Conservation (phyloP, 2,797 vertebrate species). For the Coranthus polyacanthus region DNA sequence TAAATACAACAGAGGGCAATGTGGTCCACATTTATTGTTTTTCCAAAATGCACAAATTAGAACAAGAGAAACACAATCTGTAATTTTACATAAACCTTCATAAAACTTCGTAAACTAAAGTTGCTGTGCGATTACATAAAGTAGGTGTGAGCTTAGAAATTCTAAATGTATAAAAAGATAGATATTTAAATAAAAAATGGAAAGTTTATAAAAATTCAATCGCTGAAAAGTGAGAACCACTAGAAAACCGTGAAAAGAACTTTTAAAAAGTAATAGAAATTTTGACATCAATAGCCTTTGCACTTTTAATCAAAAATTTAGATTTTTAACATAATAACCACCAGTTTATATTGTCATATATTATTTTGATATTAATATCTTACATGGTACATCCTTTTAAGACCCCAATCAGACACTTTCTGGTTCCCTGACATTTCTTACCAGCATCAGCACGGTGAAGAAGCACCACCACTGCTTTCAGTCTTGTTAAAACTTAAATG, state of each 20-base stretch:
- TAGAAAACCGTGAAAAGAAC: slow-evolving; percentile 70
- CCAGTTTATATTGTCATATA: slow-evolving; percentile 79
- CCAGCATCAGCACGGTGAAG: slow-evolving; percentile 26
- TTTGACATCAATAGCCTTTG: slow-evolving; percentile 73
- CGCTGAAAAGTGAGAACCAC: slow-evolving; percentile 76
- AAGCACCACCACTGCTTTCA: slow-evolving; percentile 37
- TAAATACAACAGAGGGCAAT: slow-evolving; percentile 43
- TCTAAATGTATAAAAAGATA: slow-evolving; percentile 83
- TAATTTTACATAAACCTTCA: slow-evolving; percentile 75
- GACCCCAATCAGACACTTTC: slow-evolving; percentile 67
- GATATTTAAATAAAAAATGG: slow-evolving; percentile 81
- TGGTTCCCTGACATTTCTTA: slow-evolving; percentile 57
- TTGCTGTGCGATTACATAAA: slow-evolving; percentile 79
- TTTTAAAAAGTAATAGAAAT: slow-evolving; percentile 73
- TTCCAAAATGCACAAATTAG: slow-evolving; percentile 67
- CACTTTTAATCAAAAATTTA: slow-evolving; percentile 60
- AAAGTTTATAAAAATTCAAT: slow-evolving; percentile 78
- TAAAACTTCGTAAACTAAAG: slow-evolving; percentile 62
- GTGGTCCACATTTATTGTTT: slow-evolving; percentile 74
- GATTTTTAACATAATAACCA: slow-evolving; percentile 65
- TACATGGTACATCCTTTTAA: slow-evolving; percentile 69
- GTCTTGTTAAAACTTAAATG: slow-evolving; percentile 39
- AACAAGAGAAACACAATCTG: slow-evolving; percentile 70
- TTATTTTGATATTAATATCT: slow-evolving; percentile 83
- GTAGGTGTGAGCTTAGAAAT: slow-evolving; percentile 77